Percentiles rank a stretch among this genome's conserved stretches.
Conservation (phyloP, 2,797 vertebrate species). For the Hirundo rustica region DNA sequence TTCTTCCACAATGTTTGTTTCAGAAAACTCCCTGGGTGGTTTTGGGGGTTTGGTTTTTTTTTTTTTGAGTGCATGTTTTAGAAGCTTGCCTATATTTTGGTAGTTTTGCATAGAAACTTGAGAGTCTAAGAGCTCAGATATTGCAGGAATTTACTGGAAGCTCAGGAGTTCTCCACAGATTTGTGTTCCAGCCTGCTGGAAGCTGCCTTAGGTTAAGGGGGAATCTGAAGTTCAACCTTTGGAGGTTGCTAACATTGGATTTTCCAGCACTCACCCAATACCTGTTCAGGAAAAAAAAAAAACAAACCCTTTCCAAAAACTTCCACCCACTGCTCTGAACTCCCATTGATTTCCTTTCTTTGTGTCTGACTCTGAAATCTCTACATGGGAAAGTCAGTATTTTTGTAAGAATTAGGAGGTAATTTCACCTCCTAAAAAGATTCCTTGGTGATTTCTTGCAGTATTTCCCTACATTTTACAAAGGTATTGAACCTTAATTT, state of each 20-base stretch:
- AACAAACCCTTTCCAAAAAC: accelerated
- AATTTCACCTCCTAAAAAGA: neutral
- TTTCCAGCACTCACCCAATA: neutral
- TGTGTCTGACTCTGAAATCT: no score
- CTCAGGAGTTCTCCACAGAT: neutral
- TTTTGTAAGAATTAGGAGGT: neutral
- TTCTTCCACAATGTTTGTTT: constrained; percentile 72
- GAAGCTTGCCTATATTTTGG: constrained; percentile 13
- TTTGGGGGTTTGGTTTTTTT: neutral
- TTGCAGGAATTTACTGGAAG: neutral
- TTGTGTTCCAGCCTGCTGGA: neutral
- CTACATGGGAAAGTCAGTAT: accelerated
- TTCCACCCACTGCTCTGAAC: accelerated
- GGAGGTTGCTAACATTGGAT: accelerated
- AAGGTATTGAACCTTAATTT: neutral
- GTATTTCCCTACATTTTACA: neutral
- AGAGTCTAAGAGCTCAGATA: neutral
- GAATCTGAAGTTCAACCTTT: accelerated
- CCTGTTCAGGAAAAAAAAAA: no score
- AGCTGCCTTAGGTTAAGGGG: neutral
- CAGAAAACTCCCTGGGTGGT: constrained; percentile 24
- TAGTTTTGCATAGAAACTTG: constrained; percentile 28
- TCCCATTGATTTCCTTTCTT: neutral
- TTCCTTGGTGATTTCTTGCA: neutral
- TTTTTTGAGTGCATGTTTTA: constrained; percentile 20